phyloP scores from a whole-genome alignment of 2,113 vertebrate species.

The Brachypodius melanocephalos region DNA sequence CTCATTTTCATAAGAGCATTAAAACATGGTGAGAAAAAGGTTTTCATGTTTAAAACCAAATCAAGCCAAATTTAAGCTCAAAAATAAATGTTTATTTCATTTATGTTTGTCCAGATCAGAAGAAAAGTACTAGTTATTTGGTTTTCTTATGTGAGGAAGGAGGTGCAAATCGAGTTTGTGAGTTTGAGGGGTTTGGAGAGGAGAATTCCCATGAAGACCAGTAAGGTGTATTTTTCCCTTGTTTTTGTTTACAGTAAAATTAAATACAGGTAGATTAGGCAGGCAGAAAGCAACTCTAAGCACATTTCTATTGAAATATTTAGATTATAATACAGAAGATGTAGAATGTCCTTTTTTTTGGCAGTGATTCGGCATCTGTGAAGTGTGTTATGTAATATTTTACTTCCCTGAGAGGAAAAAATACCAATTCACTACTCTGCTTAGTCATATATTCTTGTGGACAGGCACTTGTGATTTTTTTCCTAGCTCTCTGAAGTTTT shows the following conservation, averaged over 20 bases:
- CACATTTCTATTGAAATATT: not conserved
- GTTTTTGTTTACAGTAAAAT: not conserved
- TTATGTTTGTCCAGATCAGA: not conserved
- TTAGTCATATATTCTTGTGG: not conserved
- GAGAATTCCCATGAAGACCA: not conserved
- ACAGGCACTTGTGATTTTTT: not conserved
- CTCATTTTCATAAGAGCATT: not conserved
- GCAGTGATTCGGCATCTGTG: not conserved
- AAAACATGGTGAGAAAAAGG: not conserved
- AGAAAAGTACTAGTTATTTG: not conserved
- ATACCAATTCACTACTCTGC: not conserved
- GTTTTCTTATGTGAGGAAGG: not conserved
- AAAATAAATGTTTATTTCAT: not conserved
- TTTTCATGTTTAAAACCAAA: not conserved
- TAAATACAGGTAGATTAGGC: not conserved
- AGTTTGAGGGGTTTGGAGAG: rapidly evolving
- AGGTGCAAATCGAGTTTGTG: not conserved
- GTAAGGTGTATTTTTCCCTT: not conserved
- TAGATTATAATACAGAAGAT: not conserved
- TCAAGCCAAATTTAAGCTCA: not conserved
- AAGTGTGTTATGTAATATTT: not conserved
- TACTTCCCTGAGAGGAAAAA: not conserved
- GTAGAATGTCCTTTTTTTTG: not conserved
- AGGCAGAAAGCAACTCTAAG: not conserved
- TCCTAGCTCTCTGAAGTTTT: not conserved